phyloP scores from a whole-genome alignment of 2,888 invertebrate genomes.

The Ophion ventricosus region DNA sequence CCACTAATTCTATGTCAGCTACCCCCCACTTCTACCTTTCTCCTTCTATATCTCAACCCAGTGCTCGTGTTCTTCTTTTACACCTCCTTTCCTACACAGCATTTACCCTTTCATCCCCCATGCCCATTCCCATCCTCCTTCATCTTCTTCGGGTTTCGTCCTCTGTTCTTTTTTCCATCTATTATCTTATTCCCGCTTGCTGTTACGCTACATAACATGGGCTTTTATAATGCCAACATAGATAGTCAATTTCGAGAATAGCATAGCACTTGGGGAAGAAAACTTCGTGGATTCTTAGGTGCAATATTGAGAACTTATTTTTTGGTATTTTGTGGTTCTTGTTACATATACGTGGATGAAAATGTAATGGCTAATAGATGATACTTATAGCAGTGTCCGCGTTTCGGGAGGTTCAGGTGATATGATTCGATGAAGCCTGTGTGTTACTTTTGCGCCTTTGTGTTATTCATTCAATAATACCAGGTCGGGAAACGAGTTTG shows the following conservation, averaged over 20 bases:
- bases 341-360: too few species aligned
- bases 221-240: not conserved
- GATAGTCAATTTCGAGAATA: slow-evolving; percentile 2
- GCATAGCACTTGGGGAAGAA: not conserved
- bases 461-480: too few species aligned
- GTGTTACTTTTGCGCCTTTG: too few species aligned
- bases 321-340: too few species aligned
- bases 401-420: too few species aligned
- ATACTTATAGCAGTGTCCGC: too few species aligned
- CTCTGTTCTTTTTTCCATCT: slow-evolving; percentile 17
- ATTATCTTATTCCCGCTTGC: slow-evolving; percentile 41
- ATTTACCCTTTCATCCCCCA: slow-evolving; percentile 51
- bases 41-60: slow-evolving; percentile 65
- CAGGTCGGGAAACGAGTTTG: too few species aligned
- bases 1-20: not conserved
- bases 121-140: slow-evolving; percentile 1
- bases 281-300: too few species aligned
- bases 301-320: too few species aligned
- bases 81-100: slow-evolving; percentile 35
- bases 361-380: too few species aligned
- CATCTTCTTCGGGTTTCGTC: slow-evolving; percentile 22
- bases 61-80: slow-evolving; percentile 53
- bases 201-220: not conserved
- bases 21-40: slow-evolving; percentile 64
- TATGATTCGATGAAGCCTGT: too few species aligned